Evolutionary conservation across 2,797 vertebrate genomes (phyloP), one percentile per base, ranked within the genome.

Genomic region (Loriculus beryllinus): DNA sequence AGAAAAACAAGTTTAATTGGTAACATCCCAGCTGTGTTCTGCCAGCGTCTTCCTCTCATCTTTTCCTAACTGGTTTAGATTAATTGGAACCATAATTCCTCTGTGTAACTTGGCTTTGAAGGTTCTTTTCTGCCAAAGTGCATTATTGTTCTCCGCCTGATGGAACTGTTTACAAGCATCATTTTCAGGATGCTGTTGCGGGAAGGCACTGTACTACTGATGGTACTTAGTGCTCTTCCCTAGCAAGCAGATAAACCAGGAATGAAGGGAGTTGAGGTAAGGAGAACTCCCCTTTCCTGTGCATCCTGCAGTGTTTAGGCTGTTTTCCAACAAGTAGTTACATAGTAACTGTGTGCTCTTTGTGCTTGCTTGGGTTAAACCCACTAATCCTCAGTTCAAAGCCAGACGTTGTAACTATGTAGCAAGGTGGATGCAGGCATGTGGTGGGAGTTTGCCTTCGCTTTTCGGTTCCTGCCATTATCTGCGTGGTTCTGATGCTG

Each of bases 1-100:
- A 95, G 93, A 91, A 94, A 96, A 97, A 92, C 92, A 94, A 96
- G 76, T 94, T 95, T 96, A 96, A 97, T 94, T 95, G 86, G 85
- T 95, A 94, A 94, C 95, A 96, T 96, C 95, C 93, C 89, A 94
- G 91, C 60, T n/a, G 31, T 86, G 70, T 90, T 93, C 91, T 95
- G 92, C 93, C 93, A 94, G 84, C 83, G 63, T 86, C 87, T 86
- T 94, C 82, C 72, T 93, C 94, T 96, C 94, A 96, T 96, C 95
- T 96, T 95, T 96, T 95, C 95, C 92, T 95, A 91, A 91, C 90
- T 96, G 91, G 84, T 91, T 95, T 94, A 96, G 82, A 96, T 96
- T 96, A 96, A 94, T 94, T 92, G 96, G 88, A 91, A 91, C 89
- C 80, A n/a, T 92, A 90, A 95, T 91, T 94, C 93, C 84, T 90